Evolutionary conservation across 2,113 vertebrate species (phyloP), one percentile per base, ranked within the genome.

Genomic region (Mesocricetus auratus): DNA sequence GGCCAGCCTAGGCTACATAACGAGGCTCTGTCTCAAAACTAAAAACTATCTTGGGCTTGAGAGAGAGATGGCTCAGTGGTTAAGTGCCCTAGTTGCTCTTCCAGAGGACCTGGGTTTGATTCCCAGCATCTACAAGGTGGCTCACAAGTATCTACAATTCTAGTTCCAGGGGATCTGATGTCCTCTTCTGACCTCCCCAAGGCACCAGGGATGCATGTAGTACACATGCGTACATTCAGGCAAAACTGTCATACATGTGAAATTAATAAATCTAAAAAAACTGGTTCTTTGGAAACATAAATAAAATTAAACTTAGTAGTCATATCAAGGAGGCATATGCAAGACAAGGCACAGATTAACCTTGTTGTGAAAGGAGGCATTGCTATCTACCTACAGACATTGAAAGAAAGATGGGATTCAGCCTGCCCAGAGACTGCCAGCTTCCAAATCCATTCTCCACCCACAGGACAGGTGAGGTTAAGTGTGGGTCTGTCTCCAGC

Each of bases 291-390:
- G 64, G 74, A 95, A 85, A 81, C 45, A 90, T 74, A 47, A 79
- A 74, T 90, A 81, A 75, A 75, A 81, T 26, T 78, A 89, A 92
- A 64, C 45, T 47, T 92, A 47, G 39, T 81, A 82, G 42, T 74
- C 68, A 75, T 50, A 81, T 47, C 16, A 82, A 62, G n/a, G n/a
- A 75, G 19, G 75, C 62, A 53, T 39, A 94, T 82, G 74, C 26
- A 42, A 74, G 83, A 91, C 36, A 83, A 89, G n/a, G 91, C 17
- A 56, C 13, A 62, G 39, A 79, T 60, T 16, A 47, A 13, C 53
- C 13, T 26, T 33, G 47, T 33, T 81, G 56, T 94, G 47, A 87
- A 50, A 94, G n/a, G n/a, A 10, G 6, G 42, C 31, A 36, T 77
- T 53, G 77, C 26, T 71, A 62, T 50, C 21, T 36, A 71, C 7